Evolutionary conservation across 2,888 invertebrate genomes (phyloP), one percentile per base, ranked within the genome.

Genomic region (Drosophila mimica): DNA sequence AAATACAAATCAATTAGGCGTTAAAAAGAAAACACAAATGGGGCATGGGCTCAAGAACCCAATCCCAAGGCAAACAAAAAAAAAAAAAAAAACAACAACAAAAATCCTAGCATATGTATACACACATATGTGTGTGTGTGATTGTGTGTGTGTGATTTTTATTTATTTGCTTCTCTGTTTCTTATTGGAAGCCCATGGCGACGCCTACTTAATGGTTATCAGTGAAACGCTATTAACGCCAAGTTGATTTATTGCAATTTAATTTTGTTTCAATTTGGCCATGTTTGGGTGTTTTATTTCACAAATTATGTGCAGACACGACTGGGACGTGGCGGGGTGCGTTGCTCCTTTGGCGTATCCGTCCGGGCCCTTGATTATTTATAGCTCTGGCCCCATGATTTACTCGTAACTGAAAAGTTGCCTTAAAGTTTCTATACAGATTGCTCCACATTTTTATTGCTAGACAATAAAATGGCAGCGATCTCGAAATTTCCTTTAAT

Each of bases 221-320:
- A 88, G 74, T 85, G 80, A 73, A 79, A 80, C 70, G 85, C 90
- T 82, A 89, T 85, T 85, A 85, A 89, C 88, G 82, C 90, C 83
- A 81, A 74, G 82, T 74, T 85, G 85, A 85, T 85, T 89, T 85
- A 85, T 89, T 72, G 85, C 88, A 85, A 85, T 85, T 85, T 85
- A 85, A 85, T 85, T 85, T 89, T 85, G 82, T 88, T 85, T 89
- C 84, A 88, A 85, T 85, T 85, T 84, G 83, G 63, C 71, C 71
- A 72, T 84, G 72, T 76, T 69, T 76, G 67, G 83, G 84, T 87
- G 72, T 83, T 83, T 84, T 82, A 84, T 87, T 87, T 81, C 88
- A 79, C 90, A 85, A 88, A 85, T 89, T 89, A 89, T 84, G 88
- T 88, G 90, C 79, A 74, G 85, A 89, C 89, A 88, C 88, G 82